These are phyloP conservation scores for Heliconius sara DNA, from an alignment of 2,888 invertebrate genomes.

Conservation along the genomic window DNA sequence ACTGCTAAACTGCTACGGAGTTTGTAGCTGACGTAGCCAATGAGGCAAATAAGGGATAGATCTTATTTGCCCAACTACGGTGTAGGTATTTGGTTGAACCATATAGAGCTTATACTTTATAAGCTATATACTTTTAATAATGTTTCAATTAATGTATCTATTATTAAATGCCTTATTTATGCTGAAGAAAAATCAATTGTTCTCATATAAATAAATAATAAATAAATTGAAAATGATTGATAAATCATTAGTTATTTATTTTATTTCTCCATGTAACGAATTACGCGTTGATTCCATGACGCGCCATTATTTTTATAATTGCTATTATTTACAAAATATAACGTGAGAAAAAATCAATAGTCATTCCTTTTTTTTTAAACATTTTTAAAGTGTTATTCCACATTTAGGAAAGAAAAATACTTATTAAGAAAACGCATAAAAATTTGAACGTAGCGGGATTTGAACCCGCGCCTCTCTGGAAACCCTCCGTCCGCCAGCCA, in stretches of 20 bases:
- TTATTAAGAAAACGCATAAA: too few relatives aligned
- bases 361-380: neutral
- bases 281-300: too few relatives aligned
- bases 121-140: neutral
- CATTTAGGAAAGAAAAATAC: too few relatives aligned
- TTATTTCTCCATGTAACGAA: neutral
- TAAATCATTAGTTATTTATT: neutral
- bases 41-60: conserved; percentile 26
- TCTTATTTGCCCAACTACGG: conserved; percentile 30
- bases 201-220: too few relatives aligned
- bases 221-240: neutral
- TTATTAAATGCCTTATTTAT: neutral
- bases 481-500: too few relatives aligned
- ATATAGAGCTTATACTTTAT: neutral
- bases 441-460: too few relatives aligned
- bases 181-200: neutral
- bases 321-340: neutral
- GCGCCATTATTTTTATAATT: neutral
- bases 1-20: conserved; percentile 46
- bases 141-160: neutral
- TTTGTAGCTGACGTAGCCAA: conserved; percentile 42
- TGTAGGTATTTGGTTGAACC: conserved; percentile 21
- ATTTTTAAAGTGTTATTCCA: too few relatives aligned
- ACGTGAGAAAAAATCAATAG: neutral
- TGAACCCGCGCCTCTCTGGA: too few relatives aligned